Base-by-base conservation (phyloP, 2,797 vertebrate genomes). In the Neopelma chrysocephalum region DNA sequence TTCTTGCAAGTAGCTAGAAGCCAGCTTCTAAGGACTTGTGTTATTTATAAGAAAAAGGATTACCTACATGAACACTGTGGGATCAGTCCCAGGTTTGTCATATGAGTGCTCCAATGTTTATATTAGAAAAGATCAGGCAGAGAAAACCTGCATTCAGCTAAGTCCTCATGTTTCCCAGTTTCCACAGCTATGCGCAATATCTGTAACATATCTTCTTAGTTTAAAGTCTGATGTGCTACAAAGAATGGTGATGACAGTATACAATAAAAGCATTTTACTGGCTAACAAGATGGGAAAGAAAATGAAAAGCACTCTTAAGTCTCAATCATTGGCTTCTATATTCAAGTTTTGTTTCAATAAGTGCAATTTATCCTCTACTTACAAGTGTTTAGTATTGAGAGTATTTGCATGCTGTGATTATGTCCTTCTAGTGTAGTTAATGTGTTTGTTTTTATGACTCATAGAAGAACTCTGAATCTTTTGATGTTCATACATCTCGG, bases 391-490 rank as follows among this genome's bases (percentile, higher is more conserved):
- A 78, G 76, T 97, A 95, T 61, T 94, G 94, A 79, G 81, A 83
- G 61, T 89, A 70, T 51, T 89, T 90, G 58, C 42, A 75, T 68
- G 58, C 8, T 76, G 71, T 11, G 18, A 87, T 31, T 36, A 29
- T 89, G 47, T 95, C 90, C 60, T 95, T 71, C 77, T 81, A 54
- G n/a, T 51, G 48, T 51, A 45, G 42, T 88, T 77, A 87, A 70
- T 65, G 17, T 87, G 64, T 93, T 96, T 90, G 60, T 90, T 95
- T 96, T 87, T 89, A 90, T 62, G 66, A 89, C 64, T 97, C 38
- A 45, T 64, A 82, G 68, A 84, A 81, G 61, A 94, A 43, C 31
- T 10, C 45, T 4, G 6, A 85, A 65, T 87, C n/a, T 92, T 97
- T 91, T 80, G 69, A 78, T 86, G 84, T 82, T 82, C 78, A 17